Percentiles rank a stretch among this genome's conserved stretches.
Conservation (phyloP, 1,140 invertebrate genomes). For the Eueides isabella region DNA sequence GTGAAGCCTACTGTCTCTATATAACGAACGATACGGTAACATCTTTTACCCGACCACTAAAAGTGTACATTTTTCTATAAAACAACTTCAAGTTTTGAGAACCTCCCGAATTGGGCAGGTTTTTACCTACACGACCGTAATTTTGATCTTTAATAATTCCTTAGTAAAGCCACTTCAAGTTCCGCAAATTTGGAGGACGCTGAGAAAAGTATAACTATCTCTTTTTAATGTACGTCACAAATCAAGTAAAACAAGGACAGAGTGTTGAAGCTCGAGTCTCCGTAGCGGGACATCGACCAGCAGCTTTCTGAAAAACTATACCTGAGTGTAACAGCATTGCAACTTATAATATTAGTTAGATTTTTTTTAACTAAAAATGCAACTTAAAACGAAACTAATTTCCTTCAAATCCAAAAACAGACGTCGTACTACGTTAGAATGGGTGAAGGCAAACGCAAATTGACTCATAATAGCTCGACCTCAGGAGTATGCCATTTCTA, state of each 20-base stretch:
- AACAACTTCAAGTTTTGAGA: conserved; percentile 39
- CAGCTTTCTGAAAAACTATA: conserved; percentile 79
- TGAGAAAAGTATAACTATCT: conserved; percentile 52
- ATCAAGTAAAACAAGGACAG: conserved; percentile 55
- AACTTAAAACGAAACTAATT: no score
- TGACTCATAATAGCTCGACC: no score
- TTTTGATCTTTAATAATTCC: conserved; percentile 73
- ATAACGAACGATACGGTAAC: conserved; percentile 42
- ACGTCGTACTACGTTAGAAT: no score
- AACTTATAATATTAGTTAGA: conserved; percentile 54
- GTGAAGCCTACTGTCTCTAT: conserved; percentile 27
- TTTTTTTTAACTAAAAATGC: conserved; percentile 11
- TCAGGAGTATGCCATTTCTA: no score
- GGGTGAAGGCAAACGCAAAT: no score
- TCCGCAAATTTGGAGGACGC: conserved; percentile 64
- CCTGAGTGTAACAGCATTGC: conserved; percentile 50
- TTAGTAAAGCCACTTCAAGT: conserved; percentile 73
- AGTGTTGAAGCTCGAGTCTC: conserved; percentile 60
- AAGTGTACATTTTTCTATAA: conserved; percentile 48
- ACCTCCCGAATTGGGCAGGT: conserved; percentile 61
- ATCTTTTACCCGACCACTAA: conserved; percentile 47
- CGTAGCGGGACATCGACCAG: conserved; percentile 81
- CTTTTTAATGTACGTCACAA: conserved; percentile 49
- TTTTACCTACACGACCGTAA: conserved; percentile 70
- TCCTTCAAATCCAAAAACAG: not conserved